phyloP scores from a whole-genome alignment of 2,113 vertebrate genomes.

The Sinocyclocheilus anshuiensis region DNA sequence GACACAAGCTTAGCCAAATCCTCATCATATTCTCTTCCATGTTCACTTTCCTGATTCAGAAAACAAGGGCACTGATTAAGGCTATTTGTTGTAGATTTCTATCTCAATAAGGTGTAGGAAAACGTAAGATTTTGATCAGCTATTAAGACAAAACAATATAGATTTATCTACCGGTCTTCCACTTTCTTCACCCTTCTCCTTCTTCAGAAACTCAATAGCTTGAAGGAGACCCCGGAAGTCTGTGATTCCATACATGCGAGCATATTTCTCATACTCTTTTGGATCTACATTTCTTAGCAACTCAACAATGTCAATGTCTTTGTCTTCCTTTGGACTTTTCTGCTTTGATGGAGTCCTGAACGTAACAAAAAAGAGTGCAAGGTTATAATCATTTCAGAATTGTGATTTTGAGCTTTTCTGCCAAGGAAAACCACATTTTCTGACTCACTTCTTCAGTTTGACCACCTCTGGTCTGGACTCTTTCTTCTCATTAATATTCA shows the following conservation, averaged over 20 bases:
- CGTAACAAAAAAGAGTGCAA: constrained; percentile 48
- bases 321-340: constrained; percentile 87
- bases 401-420: background rate
- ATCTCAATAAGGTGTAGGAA: background rate
- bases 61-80: constrained; percentile 9
- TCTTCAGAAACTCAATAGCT: constrained; percentile 91
- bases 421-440: background rate
- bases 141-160: constrained; percentile 5
- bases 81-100: background rate
- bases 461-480: constrained; percentile 81
- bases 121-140: background rate
- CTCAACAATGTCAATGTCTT: constrained; percentile 87
- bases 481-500: constrained; percentile 88
- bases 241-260: constrained; percentile 90
- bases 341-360: constrained; percentile 88
- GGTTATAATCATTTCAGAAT: background rate
- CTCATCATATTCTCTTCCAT: constrained; percentile 79
- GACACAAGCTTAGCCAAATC: constrained; percentile 88
- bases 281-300: constrained; percentile 96
- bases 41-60: constrained; percentile 82
- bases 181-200: constrained; percentile 82
- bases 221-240: constrained; percentile 95
- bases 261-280: constrained; percentile 96
- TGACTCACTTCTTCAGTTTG: constrained; percentile 88
- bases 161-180: constrained; percentile 78